phyloP scores from a whole-genome alignment of 2,797 vertebrate species.

The Dipus sagitta region DNA sequence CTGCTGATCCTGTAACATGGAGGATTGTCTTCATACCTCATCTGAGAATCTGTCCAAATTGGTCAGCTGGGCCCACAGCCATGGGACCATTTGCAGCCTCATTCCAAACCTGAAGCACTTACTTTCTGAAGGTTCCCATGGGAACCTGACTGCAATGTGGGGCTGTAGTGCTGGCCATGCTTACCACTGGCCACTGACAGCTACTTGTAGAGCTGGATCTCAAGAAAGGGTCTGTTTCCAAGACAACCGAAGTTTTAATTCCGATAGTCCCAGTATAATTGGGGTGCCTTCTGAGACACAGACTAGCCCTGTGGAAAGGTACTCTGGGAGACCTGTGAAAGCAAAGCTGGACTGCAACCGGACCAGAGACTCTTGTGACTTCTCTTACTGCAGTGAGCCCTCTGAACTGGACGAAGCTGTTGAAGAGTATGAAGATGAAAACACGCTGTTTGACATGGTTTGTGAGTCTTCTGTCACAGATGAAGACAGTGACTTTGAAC shows the following conservation, averaged over 20 bases:
- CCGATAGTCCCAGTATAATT: constrained; percentile 91
- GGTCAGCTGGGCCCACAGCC: constrained; percentile 97
- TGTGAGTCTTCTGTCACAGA: constrained; percentile 94
- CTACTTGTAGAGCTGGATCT: constrained; percentile 90
- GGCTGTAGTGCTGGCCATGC: constrained; percentile 94
- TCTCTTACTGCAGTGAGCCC: constrained; percentile 93
- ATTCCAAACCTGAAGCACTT: constrained; percentile 94
- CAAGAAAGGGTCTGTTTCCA: constrained; percentile 92
- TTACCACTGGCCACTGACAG: constrained; percentile 94
- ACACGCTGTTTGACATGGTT: constrained; percentile 92
- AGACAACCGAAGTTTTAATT: constrained; percentile 92
- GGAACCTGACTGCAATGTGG: constrained; percentile 93
- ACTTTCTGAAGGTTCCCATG: constrained; percentile 91
- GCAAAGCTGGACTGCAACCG: constrained; percentile 90
- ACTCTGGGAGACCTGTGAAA: constrained; percentile 88
- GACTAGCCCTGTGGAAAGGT: constrained; percentile 90
- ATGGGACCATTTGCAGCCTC: constrained; percentile 95
- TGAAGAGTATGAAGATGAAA: constrained; percentile 93
- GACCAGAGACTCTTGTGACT: constrained; percentile 92
- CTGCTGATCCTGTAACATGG: constrained; percentile 88
- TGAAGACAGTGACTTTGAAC: constrained; percentile 93
- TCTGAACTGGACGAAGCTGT: constrained; percentile 91
- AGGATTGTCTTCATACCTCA: constrained; percentile 94
- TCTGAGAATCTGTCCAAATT: constrained; percentile 94
- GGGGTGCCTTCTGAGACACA: constrained; percentile 89